These are phyloP conservation scores for Shinisaurus crocodilurus DNA, from an alignment of 2,113 vertebrate species.

Conservation along the genomic window DNA sequence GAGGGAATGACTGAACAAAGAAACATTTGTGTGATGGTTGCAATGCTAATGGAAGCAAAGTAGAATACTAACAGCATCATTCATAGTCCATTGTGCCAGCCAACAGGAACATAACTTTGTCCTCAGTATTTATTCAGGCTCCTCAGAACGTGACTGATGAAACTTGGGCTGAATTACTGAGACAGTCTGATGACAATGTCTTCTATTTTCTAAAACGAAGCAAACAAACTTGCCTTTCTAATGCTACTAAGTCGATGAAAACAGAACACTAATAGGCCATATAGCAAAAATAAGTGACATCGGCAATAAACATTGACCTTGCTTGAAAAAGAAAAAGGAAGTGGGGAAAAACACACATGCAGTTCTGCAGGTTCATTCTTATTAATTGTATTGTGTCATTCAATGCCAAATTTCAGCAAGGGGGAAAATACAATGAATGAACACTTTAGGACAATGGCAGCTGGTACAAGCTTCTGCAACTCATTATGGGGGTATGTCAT, in stretches of 20 bases:
- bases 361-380: neutral
- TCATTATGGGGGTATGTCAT: neutral
- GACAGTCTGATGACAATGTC: neutral
- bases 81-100: neutral
- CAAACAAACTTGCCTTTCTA: slow-evolving; percentile 3
- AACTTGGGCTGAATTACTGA: neutral
- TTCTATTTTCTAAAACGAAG: neutral
- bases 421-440: neutral
- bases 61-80: neutral
- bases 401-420: neutral
- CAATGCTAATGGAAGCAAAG: neutral
- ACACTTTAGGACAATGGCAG: neutral
- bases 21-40: neutral
- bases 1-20: neutral
- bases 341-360: neutral
- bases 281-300: neutral
- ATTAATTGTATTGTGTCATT: neutral
- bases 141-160: neutral
- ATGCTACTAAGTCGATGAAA: neutral
- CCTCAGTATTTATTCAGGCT: neutral
- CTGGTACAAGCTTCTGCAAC: neutral
- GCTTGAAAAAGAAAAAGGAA: neutral
- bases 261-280: neutral
- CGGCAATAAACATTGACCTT: neutral
- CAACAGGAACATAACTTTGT: neutral